phyloP scores from a whole-genome alignment of 2,797 vertebrate genomes.

The Phrynocephalus guinanensis region DNA sequence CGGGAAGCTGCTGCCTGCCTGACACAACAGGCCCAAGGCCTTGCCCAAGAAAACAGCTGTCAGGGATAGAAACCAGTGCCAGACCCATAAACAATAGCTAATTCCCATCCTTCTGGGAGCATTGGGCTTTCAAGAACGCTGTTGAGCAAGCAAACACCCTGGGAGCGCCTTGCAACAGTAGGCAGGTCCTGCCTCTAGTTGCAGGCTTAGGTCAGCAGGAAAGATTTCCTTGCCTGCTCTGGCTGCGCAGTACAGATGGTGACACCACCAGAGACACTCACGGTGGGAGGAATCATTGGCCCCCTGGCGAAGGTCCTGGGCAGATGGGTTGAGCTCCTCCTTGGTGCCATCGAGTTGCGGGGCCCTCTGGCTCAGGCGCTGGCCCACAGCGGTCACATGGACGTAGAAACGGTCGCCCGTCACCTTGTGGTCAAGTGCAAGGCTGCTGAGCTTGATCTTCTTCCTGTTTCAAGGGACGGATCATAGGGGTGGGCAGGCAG shows the following conservation, averaged over 20 bases:
- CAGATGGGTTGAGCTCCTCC: slow-evolving; percentile 73
- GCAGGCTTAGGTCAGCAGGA: neutral
- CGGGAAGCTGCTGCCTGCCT: neutral
- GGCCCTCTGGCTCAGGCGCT: slow-evolving; percentile 78
- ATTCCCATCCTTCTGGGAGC: rapidly evolving
- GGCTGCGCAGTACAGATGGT: neutral
- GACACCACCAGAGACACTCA: slow-evolving; percentile 46
- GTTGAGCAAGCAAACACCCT: too few relatives aligned
- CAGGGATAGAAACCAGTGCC: slow-evolving; percentile 4
- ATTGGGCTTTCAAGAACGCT: neutral
- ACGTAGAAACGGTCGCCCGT: slow-evolving; percentile 80
- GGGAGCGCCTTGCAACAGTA: neutral
- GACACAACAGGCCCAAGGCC: neutral
- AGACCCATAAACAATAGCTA: neutral
- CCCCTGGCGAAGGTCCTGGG: slow-evolving; percentile 43
- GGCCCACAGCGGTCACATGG: slow-evolving; percentile 73
- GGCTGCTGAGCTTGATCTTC: slow-evolving; percentile 75
- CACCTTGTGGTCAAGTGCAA: slow-evolving; percentile 78
- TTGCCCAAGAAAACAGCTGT: neutral
- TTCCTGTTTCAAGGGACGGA: slow-evolving; percentile 74
- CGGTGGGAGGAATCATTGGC: slow-evolving; percentile 54
- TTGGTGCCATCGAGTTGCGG: slow-evolving; percentile 71
- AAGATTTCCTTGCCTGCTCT: neutral
- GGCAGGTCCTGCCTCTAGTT: neutral
- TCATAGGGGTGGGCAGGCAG: neutral